These are phyloP conservation scores for Periparus ater DNA, from an alignment of 2,797 vertebrate species.

Conservation along the genomic window DNA sequence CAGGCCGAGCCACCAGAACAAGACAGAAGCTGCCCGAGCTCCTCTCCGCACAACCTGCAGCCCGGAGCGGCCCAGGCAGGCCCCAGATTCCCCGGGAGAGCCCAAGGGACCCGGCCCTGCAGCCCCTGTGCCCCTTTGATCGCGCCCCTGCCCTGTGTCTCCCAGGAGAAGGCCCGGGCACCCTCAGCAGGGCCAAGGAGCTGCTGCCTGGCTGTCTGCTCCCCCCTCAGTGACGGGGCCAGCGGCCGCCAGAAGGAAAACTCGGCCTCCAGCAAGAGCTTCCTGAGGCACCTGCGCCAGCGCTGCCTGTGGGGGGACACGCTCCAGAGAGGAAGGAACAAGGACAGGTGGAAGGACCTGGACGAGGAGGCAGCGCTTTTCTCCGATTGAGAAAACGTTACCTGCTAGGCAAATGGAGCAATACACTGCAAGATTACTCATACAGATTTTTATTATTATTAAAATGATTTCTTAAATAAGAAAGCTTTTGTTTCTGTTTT, in stretches of 20 bases:
- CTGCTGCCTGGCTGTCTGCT: neutral
- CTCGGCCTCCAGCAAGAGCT: neutral
- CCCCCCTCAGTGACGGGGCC: fast-evolving
- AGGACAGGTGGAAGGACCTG: neutral
- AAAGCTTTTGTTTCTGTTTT: neutral
- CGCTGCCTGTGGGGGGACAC: neutral
- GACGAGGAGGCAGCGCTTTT: neutral
- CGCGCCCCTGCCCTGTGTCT: neutral
- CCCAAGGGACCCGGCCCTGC: neutral
- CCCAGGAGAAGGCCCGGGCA: neutral
- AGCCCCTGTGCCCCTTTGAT: neutral
- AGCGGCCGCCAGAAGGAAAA: neutral
- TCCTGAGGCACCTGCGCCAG: neutral
- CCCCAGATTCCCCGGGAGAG: neutral
- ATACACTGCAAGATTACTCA: neutral
- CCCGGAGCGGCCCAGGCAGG: neutral
- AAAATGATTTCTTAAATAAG: neutral
- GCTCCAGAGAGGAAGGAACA: neutral
- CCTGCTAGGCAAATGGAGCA: neutral
- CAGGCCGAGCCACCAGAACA: neutral
- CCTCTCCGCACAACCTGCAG: neutral
- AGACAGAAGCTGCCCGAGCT: neutral
- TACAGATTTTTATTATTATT: neutral
- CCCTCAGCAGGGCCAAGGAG: neutral
- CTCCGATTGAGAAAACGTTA: neutral